A percentile compares a stretch with the other conserved stretches of the same genome.
Evolutionary conservation across 2,113 vertebrate species (phyloP).

Genomic region (Phrynosoma platyrhinos): DNA sequence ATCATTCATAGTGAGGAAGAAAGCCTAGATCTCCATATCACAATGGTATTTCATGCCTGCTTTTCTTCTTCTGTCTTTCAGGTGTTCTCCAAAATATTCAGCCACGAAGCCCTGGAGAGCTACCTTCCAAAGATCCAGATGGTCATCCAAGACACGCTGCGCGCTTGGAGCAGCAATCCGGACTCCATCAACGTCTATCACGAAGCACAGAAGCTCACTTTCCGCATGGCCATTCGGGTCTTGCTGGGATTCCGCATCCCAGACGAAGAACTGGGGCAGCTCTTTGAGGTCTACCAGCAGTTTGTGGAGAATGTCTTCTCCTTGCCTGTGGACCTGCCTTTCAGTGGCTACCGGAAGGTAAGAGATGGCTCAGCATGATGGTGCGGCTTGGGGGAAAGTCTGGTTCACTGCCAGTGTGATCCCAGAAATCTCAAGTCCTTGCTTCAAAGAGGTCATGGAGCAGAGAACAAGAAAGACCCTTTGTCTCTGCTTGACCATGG

Average conservation of each 20-base stretch:
- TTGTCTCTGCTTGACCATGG: no score
- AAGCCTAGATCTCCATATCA: no score
- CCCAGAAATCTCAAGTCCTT: neutral
- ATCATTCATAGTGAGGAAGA: no score
- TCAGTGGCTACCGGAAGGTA: conserved; percentile 95
- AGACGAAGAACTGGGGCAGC: conserved; percentile 88
- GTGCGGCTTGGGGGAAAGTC: neutral
- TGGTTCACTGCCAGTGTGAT: neutral
- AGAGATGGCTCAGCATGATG: neutral
- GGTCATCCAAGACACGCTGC: conserved; percentile 94
- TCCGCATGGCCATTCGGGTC: conserved; percentile 95
- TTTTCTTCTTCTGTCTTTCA: conserved; percentile 45
- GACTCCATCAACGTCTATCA: conserved; percentile 96
- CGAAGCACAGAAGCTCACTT: conserved; percentile 92
- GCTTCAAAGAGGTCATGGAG: no score
- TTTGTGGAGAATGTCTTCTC: conserved; percentile 98
- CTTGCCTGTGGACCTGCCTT: conserved; percentile 94
- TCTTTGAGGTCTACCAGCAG: conserved; percentile 94
- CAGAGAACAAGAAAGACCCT: no score
- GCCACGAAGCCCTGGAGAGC: conserved; percentile 93
- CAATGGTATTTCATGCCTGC: no score
- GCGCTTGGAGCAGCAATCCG: conserved; percentile 92
- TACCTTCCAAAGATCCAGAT: conserved; percentile 97
- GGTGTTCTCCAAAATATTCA: conserved; percentile 98
- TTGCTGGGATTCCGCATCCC: conserved; percentile 94